phyloP scores from a whole-genome alignment of 2,888 invertebrate species.

The Exephanes ischioxanthus region DNA sequence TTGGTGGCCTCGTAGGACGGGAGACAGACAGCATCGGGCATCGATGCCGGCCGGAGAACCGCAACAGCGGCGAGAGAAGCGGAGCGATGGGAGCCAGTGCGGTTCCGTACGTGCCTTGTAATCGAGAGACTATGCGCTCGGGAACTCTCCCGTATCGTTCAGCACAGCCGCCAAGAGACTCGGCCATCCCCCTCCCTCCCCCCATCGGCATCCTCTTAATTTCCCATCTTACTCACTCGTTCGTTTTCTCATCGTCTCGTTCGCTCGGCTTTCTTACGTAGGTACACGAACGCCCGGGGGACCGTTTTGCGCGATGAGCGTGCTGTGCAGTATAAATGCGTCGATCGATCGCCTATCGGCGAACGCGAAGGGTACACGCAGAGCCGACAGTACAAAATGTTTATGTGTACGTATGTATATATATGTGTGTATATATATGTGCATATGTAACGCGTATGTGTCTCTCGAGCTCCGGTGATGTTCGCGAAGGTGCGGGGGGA shows the following conservation, averaged over 20 bases:
- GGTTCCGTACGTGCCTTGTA: constrained; percentile 79
- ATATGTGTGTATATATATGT: neutral
- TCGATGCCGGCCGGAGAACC: constrained; percentile 24
- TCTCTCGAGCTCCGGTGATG: constrained; percentile 21
- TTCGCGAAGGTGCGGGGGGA: constrained; percentile 40
- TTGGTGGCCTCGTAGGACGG: constrained; percentile 63
- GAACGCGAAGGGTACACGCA: constrained; percentile 6
- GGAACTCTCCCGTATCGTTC: constrained; percentile 34
- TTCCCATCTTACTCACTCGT: constrained; percentile 39
- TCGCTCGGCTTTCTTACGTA: constrained; percentile 57
- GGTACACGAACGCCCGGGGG: constrained; percentile 50
- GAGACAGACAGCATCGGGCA: constrained; percentile 58
- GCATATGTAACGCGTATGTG: constrained; percentile 8
- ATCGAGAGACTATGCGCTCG: constrained; percentile 72
- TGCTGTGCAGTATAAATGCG: constrained; percentile 42
- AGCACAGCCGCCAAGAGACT: constrained; percentile 4
- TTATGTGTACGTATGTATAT: neutral
- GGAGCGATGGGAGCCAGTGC: constrained; percentile 75
- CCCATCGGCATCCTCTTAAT: constrained; percentile 5
- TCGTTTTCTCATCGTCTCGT: constrained; percentile 52
- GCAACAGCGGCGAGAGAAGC: constrained; percentile 57
- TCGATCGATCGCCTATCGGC: constrained; percentile 31
- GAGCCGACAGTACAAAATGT: neutral
- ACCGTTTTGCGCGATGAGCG: constrained; percentile 58
- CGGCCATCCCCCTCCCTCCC: neutral